Percentiles rank a stretch among this genome's conserved stretches.
Conservation (phyloP, 2,888 invertebrate genomes). For the Tetropium fuscum region DNA sequence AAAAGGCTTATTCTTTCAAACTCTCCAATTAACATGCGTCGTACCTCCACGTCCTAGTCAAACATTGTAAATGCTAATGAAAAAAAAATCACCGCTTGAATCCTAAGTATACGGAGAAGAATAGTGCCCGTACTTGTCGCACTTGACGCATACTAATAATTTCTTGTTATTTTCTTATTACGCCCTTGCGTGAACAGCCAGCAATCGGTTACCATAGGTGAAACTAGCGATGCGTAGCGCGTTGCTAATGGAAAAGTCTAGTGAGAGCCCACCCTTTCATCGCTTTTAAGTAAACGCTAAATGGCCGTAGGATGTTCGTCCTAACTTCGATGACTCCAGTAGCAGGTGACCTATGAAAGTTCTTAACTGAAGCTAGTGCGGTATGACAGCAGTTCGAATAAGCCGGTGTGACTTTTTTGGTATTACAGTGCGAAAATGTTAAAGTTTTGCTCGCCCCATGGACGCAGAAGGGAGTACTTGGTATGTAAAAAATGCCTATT, state of each 20-base stretch:
- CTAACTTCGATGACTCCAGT: slow-evolving; percentile 30
- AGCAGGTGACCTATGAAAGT: slow-evolving; percentile 40
- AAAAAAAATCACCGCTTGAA: slow-evolving; percentile 43
- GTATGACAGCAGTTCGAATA: neutral
- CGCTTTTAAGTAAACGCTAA: slow-evolving; percentile 8
- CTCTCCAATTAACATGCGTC: no score
- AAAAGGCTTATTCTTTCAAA: no score
- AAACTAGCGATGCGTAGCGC: neutral
- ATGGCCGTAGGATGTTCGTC: slow-evolving; percentile 27
- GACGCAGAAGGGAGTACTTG: slow-evolving; percentile 51
- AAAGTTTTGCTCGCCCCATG: slow-evolving; percentile 65
- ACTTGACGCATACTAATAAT: slow-evolving; percentile 37
- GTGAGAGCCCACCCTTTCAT: neutral
- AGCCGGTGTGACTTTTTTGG: neutral
- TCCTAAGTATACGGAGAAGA: slow-evolving; percentile 34
- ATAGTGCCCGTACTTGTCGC: slow-evolving; percentile 29
- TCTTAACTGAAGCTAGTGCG: slow-evolving; percentile 30
- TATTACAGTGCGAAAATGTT: slow-evolving; percentile 53
- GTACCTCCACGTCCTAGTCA: no score
- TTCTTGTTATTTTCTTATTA: slow-evolving; percentile 28
- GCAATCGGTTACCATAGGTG: slow-evolving; percentile 4
- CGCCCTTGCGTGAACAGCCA: slow-evolving; percentile 13
- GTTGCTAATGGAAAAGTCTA: neutral
- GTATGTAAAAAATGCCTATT: slow-evolving; percentile 32
- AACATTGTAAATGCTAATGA: slow-evolving; percentile 26